Evolutionary conservation across 2,113 vertebrate species (phyloP).

Genomic region (Neolamprologus modestus): DNA sequence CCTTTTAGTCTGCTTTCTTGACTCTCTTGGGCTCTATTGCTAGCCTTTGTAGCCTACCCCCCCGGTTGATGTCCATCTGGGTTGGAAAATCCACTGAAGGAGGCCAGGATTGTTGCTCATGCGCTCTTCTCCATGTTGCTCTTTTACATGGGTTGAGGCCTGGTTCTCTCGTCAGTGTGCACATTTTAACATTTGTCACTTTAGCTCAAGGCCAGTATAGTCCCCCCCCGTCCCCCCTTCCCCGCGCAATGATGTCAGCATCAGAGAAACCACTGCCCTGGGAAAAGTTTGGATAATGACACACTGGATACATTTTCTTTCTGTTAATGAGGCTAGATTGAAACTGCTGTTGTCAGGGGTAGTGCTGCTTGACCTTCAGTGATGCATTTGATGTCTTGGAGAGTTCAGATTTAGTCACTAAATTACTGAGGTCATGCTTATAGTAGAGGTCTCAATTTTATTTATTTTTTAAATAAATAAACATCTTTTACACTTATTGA

Average conservation of each 20-base stretch:
- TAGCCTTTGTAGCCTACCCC: background rate
- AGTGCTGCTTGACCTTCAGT: background rate
- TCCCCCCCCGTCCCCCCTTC: background rate
- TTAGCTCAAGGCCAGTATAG: background rate
- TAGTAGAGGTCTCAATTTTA: background rate
- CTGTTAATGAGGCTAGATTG: background rate
- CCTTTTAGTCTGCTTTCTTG: slow-evolving; percentile 28
- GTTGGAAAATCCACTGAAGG: slow-evolving; percentile 35
- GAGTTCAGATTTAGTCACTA: background rate
- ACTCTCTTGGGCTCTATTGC: background rate
- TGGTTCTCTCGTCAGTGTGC: background rate
- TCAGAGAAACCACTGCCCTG: background rate
- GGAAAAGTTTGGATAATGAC: background rate
- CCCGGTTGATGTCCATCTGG: slow-evolving; percentile 54
- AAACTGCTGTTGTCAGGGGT: background rate
- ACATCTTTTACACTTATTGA: background rate
- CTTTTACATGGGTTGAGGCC: background rate
- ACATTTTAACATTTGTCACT: slow-evolving; percentile 13
- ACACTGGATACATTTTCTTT: background rate
- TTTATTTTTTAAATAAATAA: background rate
- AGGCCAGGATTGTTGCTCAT: slow-evolving; percentile 34
- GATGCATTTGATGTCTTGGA: background rate
- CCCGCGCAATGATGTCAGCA: background rate
- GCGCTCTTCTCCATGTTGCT: background rate
- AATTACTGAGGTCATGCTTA: background rate